Base-by-base conservation (phyloP, 2,888 invertebrate genomes). In the Clivina fossor region DNA sequence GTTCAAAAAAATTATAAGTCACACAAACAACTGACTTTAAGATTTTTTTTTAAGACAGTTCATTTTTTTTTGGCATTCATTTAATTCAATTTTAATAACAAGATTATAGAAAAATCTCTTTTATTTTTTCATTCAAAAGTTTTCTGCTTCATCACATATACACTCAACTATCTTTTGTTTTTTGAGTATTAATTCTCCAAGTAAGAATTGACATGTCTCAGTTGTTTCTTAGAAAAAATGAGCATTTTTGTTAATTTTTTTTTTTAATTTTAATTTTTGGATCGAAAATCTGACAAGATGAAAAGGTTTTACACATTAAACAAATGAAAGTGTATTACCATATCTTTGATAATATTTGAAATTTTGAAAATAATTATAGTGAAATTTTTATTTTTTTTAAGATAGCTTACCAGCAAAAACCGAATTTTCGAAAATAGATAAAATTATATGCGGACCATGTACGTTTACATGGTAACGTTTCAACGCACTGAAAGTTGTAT, bases 1-100 rank as follows among this genome's bases (percentile, higher is more conserved):
- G 38, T 37, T 40, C 28, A 38, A 50, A 41, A 50, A 49, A 50
- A 50, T 40, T 41, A 50, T 50, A 50, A 50, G 40, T 38, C 50
- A 50, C 26, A 33, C 20, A 47, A 35, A 35, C 26, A 38, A 26
- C 50, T 38, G 50, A 50, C 41, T 37, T 38, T 35, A 37, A 28
- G 2, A 19, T 33, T 4, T 13, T 3, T 32, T 15, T 8, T 15
- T 20, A 16, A 24, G 28, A 26, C 32, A 38, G 28, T 35, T 38
- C 19, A 49, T 26, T 19, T 28, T 41, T 50, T n/a, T 50, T 50
- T 50, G 50, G 50, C 50, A 50, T 50, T 49, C 30, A 28, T 28
- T 35, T 37, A 30, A 13, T 33, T 38, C 20, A 38, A n/a, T 22
- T 35, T n/a, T 13, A 38, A 18, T 16, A 38, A 38, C n/a, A 33